Conservation (phyloP, 2,888 invertebrate species). For the Scaptomyza flava region DNA sequence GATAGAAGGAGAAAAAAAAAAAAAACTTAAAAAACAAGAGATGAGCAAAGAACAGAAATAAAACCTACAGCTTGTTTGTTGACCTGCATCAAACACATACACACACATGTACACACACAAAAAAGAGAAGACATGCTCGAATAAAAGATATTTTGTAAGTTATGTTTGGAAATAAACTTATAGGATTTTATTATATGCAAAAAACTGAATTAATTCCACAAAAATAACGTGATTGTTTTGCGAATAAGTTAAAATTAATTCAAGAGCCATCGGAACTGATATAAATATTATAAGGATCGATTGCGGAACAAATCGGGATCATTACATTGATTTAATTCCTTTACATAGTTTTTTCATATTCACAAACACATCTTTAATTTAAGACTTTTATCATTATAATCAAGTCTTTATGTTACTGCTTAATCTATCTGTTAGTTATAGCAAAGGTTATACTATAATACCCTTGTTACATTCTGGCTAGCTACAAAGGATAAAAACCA, state of each 20-base stretch:
- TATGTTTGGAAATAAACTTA: neutral
- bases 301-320: too few relatives aligned
- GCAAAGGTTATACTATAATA: neutral
- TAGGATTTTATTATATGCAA: too few relatives aligned
- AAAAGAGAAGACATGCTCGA: neutral
- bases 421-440: neutral
- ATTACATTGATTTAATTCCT: too few relatives aligned
- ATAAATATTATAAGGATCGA: too few relatives aligned
- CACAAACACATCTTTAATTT: too few relatives aligned
- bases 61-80: slow-evolving; percentile 46
- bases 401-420: neutral
- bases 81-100: slow-evolving; percentile 33
- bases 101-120: neutral
- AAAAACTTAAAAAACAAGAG: neutral
- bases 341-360: too few relatives aligned
- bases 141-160: neutral
- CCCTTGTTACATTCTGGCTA: neutral
- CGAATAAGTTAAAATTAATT: too few relatives aligned
- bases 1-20: neutral
- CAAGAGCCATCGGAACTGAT: too few relatives aligned
- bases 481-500: slow-evolving; percentile 17
- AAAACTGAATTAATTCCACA: too few relatives aligned
- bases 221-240: too few relatives aligned
- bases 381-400: neutral
- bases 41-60: slow-evolving; percentile 16